Base-by-base conservation (phyloP, 1,140 invertebrate species). In the Trichonephila clavata region DNA sequence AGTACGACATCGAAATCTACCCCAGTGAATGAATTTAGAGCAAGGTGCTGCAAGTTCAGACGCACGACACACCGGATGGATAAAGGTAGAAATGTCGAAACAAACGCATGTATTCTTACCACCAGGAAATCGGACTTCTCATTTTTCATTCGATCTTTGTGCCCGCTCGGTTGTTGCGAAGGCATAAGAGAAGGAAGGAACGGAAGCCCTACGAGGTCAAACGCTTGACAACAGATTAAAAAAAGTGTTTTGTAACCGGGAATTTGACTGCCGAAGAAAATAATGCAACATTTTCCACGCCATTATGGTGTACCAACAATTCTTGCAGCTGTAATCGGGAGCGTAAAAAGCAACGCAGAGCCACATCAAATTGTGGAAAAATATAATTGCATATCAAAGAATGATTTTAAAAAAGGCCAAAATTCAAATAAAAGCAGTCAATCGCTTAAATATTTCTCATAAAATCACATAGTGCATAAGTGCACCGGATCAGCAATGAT, bases 161-260 rank as follows among this genome's bases (percentile, higher is more conserved):
- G 71, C 32, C 71, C 71, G 27, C 61, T 77, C 27, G 32, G 61
- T 63, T 27, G 81, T 83, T 50, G 43, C 39, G 81, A 83, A 83
- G 77, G 77, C 32, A 16, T 7, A 57, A 43, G 10, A 43, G 32
- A 39, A 43, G 43, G 32, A 14, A 68, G 27, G 71, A 77, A 32
- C 39, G 81, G 81, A 83, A 83, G 50, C 20, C 8, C 50, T 83
- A 24, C 81, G 81, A 83, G 81, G 81, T 83, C 81, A 83, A 57
- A 83, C 81, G 81, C 81, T 83, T 59, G 81, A 83, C 50, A 83
- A 83, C 65, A 59, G 81, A 59, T 83, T 77, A 32, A 50, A 50
- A n/a, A 50, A 39, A 57, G 39, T 10, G 21, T 59, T 83, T 83
- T 20, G 81, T 59, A 59, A 83, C 39, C 3, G 50, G 50, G 81